A percentile compares a stretch with the other conserved stretches of the same genome.
phyloP scores from a whole-genome alignment of 2,888 invertebrate genomes.

The Drosophila peninsularis region DNA sequence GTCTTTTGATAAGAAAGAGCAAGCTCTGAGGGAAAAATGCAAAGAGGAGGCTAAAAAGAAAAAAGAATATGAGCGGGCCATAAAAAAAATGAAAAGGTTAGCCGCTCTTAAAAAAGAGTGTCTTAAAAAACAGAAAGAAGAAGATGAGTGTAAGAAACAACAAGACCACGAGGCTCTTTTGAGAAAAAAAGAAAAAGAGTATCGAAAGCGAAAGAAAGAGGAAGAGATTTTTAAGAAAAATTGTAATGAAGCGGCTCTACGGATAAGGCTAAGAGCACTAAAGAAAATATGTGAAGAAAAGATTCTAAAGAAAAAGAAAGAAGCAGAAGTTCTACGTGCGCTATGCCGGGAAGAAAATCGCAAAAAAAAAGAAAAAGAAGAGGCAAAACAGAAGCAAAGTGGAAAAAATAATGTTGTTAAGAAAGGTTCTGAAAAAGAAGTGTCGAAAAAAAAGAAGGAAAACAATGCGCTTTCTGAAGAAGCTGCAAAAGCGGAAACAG shows the following conservation, averaged over 20 bases:
- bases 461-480: background rate
- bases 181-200: background rate
- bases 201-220: background rate
- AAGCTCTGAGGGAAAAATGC: background rate
- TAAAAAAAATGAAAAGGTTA: background rate
- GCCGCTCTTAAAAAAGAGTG: background rate
- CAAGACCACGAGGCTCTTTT: background rate
- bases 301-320: slow-evolving; percentile 2
- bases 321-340: background rate
- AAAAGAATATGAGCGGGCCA: background rate
- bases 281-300: slow-evolving; percentile 9
- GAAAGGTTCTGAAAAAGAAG: background rate
- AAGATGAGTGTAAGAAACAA: background rate
- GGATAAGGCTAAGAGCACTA: background rate
- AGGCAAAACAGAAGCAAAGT: background rate
- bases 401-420: background rate
- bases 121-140: background rate
- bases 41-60: background rate
- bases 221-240: background rate
- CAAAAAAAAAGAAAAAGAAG: background rate
- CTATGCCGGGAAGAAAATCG: background rate
- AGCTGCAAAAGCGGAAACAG: too few relatives aligned
- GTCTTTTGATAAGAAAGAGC: background rate
- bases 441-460: too few relatives aligned
- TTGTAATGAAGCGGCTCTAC: background rate